phyloP scores from a whole-genome alignment of 2,888 invertebrate genomes.

The Raillietiella orientalis region DNA sequence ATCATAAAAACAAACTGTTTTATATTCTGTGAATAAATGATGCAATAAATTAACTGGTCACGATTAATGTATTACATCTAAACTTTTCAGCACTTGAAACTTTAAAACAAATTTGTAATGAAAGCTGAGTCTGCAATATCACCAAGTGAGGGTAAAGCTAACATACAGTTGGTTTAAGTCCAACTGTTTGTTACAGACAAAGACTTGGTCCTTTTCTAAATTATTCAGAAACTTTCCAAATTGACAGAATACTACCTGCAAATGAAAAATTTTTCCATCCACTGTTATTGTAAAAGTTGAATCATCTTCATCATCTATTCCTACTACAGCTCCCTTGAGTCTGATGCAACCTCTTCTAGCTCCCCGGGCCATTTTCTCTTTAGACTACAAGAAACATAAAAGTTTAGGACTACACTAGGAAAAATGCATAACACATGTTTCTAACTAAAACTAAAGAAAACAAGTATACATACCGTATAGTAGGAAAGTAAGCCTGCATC shows the following conservation, averaged over 20 bases:
- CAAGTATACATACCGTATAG: slow-evolving; percentile 80
- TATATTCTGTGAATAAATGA: too few species aligned
- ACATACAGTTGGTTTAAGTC: too few species aligned
- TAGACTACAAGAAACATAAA: slow-evolving; percentile 33
- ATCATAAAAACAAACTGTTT: too few species aligned
- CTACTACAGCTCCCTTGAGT: slow-evolving; percentile 85
- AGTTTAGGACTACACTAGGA: neutral
- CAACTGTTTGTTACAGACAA: too few species aligned
- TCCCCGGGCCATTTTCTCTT: slow-evolving; percentile 94
- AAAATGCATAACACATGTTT: neutral
- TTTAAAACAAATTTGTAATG: too few species aligned
- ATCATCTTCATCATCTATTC: slow-evolving; percentile 88
- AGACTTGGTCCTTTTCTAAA: too few species aligned
- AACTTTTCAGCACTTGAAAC: too few species aligned
- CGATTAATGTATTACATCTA: too few species aligned
- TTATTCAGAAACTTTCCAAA: slow-evolving; percentile 1
- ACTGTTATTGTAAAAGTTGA: slow-evolving; percentile 97
- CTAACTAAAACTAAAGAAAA: neutral
- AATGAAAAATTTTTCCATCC: slow-evolving; percentile 96
- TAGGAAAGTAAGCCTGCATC: slow-evolving; percentile 82
- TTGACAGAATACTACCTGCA: slow-evolving; percentile 24
- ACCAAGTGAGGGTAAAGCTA: too few species aligned
- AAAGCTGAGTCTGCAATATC: too few species aligned
- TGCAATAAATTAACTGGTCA: too few species aligned
- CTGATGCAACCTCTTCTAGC: slow-evolving; percentile 86